These are phyloP conservation scores for Melanotaenia maccullochi DNA, from an alignment of 2,797 vertebrate genomes.

Conservation along the genomic window DNA sequence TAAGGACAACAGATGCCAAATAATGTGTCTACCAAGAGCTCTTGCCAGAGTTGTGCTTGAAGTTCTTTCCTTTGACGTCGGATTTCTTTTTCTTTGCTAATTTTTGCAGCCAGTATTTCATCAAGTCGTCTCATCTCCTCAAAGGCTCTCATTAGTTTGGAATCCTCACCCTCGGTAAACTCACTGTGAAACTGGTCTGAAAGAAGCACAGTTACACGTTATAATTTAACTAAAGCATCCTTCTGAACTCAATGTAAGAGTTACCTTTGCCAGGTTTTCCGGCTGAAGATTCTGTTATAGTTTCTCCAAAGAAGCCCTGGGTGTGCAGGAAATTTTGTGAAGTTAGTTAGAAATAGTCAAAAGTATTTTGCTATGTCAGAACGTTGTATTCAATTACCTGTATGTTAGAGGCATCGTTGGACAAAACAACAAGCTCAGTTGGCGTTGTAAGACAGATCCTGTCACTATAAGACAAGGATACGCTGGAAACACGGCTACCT, in stretches of 20 bases:
- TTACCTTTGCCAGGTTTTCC: constrained; percentile 43
- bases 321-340: constrained; percentile 7
- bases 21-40: constrained; percentile 83
- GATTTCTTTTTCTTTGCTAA: constrained; percentile 81
- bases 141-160: constrained; percentile 82
- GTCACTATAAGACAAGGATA: constrained; percentile 69
- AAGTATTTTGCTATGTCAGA: not conserved
- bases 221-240: not conserved
- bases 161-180: constrained; percentile 68
- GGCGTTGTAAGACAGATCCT: constrained; percentile 41
- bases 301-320: constrained; percentile 33
- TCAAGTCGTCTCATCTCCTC: constrained; percentile 89
- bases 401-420: constrained; percentile 68
- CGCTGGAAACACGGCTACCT: constrained; percentile 75
- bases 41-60: constrained; percentile 86
- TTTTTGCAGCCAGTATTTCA: constrained; percentile 80
- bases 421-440: constrained; percentile 80
- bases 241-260: not conserved
- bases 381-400: constrained; percentile 74
- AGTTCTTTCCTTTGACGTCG: constrained; percentile 85
- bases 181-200: constrained; percentile 46
- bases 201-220: constrained; percentile 7
- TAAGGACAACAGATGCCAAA: not conserved
- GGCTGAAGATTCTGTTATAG: not conserved
- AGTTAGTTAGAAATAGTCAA: not conserved